Conservation (phyloP, 2,113 vertebrate genomes). For the Hippocampus barbouri region DNA sequence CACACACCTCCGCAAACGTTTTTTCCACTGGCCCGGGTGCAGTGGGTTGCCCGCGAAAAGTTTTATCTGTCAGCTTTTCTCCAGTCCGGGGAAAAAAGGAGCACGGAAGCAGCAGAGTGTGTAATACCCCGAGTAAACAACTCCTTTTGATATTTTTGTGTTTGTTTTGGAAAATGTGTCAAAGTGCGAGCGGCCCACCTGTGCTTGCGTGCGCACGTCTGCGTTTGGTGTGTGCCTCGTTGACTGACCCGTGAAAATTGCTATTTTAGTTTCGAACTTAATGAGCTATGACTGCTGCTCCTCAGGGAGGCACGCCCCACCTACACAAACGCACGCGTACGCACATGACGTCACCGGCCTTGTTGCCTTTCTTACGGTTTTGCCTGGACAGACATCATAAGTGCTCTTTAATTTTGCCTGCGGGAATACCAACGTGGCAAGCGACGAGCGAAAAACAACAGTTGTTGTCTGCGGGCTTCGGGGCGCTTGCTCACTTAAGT, state of each 20-base stretch:
- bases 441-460: conserved; percentile 21
- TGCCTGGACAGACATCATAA: conserved; percentile 42
- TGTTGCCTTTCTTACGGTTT: conserved; percentile 30
- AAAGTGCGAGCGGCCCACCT: background rate
- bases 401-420: conserved; percentile 43
- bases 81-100: background rate
- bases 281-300: conserved; percentile 62
- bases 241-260: conserved; percentile 51
- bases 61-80: background rate
- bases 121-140: conserved; percentile 5
- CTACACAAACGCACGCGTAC: conserved; percentile 32
- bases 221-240: conserved; percentile 8
- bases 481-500: conserved; percentile 13
- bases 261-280: conserved; percentile 52
- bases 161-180: conserved; percentile 1
- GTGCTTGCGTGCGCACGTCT: background rate
- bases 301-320: conserved; percentile 45
- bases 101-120: background rate
- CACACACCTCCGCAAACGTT: background rate
- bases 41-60: conserved; percentile 1
- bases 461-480: conserved; percentile 26
- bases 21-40: conserved; percentile 2
- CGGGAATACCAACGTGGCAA: conserved; percentile 11
- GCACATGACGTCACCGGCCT: conserved; percentile 32
- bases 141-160: background rate